Base-by-base conservation (phyloP, 2,888 invertebrate species). In the Steinernema carpocapsae region DNA sequence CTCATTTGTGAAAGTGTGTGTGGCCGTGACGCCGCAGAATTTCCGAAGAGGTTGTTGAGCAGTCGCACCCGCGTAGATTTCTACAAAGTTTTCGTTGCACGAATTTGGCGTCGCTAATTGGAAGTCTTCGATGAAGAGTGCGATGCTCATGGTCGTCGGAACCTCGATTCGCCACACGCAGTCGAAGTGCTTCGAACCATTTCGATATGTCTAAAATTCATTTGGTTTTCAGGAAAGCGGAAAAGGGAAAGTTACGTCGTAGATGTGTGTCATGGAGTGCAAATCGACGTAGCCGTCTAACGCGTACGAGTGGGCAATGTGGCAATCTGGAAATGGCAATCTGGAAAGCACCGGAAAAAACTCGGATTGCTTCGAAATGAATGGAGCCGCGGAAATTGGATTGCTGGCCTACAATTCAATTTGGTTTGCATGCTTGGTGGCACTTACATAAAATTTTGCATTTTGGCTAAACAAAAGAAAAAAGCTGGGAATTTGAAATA, bases 41-140 rank as follows among this genome's bases (percentile, higher is more conserved):
- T 74, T 73, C 4, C 72, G 70, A 45, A 84, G 45, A 10, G 77
- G 81, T 17, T 22, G 24, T 7, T 71, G 71, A 10, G 81, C 76
- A 4, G 78, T 79, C 17, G 51, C 78, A 10, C 85, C 84, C 1
- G 82, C 80, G 76, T 85, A 87, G 12, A 87, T 77, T 77, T 86
- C 87, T 14, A 87, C 74, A 73, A 84, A 85, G 72, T 87, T 87
- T 17, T 82, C 75, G n/a, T 72, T 76, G 77, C 87, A 87, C 71
- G 84, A 82, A 78, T 87, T 87, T 7, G 86, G 86, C 32, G 77
- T 73, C 10, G 80, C 83, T 71, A 87, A 74, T 6, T 78, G 70
- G 52, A 87, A 87, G 7, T 84, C 78, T 37, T 83, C 79, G 32
- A 86, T 79, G 74, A 84, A 84, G 42, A 86, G 74, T 0, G 84